These are phyloP conservation scores for Nannoperca australis DNA, from an alignment of 2,797 vertebrate genomes.

Conservation along the genomic window DNA sequence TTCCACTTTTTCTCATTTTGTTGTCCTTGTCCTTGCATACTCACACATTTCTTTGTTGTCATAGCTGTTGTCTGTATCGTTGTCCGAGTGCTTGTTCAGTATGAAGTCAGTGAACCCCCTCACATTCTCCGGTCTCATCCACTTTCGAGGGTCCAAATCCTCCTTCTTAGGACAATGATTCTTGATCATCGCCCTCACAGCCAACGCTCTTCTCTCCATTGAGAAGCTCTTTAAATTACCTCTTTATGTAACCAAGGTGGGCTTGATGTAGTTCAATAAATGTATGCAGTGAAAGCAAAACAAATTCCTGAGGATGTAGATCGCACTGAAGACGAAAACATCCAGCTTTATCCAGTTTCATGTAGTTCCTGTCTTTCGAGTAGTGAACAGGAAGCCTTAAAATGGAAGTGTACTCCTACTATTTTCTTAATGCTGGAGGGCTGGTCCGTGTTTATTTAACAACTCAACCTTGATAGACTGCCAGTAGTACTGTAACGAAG, in stretches of 20 bases:
- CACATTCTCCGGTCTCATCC: constrained; percentile 70
- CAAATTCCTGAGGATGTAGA: background rate
- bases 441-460: constrained; percentile 75
- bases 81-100: constrained; percentile 61
- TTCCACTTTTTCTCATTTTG: background rate
- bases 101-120: constrained; percentile 79
- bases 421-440: constrained; percentile 40
- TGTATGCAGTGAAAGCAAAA: background rate
- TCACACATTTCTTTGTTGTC: constrained; percentile 86
- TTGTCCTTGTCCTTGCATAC: constrained; percentile 55
- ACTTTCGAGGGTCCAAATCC: constrained; percentile 75
- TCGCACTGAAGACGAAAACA: background rate
- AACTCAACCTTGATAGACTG: constrained; percentile 65
- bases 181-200: constrained; percentile 64
- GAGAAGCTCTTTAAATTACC: background rate
- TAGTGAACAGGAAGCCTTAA: constrained; percentile 15
- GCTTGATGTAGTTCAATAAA: background rate
- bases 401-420: constrained; percentile 27
- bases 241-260: constrained; percentile 1
- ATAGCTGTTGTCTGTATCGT: constrained; percentile 74
- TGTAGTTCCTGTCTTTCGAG: background rate
- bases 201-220: constrained; percentile 75
- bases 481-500: constrained; percentile 13
- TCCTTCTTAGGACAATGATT: constrained; percentile 74
- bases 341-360: background rate